These are phyloP conservation scores for Gnatocerus cornutus DNA, from an alignment of 2,888 invertebrate genomes.

Conservation along the genomic window DNA sequence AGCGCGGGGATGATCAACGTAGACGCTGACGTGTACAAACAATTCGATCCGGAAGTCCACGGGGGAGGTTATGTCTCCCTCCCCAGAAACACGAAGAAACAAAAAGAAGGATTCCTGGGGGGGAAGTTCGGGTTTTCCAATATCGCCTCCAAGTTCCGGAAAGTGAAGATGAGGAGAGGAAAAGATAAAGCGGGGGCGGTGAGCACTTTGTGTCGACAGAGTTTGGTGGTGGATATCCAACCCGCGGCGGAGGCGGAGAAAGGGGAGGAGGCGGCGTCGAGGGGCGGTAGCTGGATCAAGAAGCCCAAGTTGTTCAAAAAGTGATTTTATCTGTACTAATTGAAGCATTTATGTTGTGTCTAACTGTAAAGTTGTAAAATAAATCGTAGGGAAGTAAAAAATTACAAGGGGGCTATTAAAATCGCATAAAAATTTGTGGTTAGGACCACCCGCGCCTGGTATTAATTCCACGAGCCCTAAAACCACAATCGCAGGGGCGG, in stretches of 20 bases:
- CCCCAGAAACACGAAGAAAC: conserved; percentile 68
- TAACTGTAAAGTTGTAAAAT: conserved; percentile 18
- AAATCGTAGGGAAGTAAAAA: not conserved
- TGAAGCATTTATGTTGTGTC: conserved; percentile 31
- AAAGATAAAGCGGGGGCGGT: conserved; percentile 75
- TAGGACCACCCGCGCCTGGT: too few species aligned
- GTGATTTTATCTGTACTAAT: conserved; percentile 52
- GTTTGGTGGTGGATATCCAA: conserved; percentile 78
- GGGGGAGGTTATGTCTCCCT: conserved; percentile 73
- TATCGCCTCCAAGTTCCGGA: conserved; percentile 76
- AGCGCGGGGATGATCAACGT: conserved; percentile 87
- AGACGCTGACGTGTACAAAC: conserved; percentile 76
- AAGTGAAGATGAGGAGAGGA: conserved; percentile 72
- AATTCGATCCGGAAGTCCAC: conserved; percentile 71
- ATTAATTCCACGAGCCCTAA: too few species aligned
- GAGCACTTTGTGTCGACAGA: conserved; percentile 83
- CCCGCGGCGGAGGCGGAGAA: not conserved
- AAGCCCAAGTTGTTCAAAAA: conserved; percentile 63
- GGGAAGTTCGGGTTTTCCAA: conserved; percentile 73
- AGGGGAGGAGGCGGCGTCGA: conserved; percentile 49
- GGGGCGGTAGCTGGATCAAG: conserved; percentile 64
- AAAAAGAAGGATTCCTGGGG: conserved; percentile 65
- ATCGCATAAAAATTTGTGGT: not conserved
- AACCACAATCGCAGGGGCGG: too few species aligned
- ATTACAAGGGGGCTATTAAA: not conserved